phyloP scores from a whole-genome alignment of 2,888 invertebrate genomes.

The Xestia sexstrigata region DNA sequence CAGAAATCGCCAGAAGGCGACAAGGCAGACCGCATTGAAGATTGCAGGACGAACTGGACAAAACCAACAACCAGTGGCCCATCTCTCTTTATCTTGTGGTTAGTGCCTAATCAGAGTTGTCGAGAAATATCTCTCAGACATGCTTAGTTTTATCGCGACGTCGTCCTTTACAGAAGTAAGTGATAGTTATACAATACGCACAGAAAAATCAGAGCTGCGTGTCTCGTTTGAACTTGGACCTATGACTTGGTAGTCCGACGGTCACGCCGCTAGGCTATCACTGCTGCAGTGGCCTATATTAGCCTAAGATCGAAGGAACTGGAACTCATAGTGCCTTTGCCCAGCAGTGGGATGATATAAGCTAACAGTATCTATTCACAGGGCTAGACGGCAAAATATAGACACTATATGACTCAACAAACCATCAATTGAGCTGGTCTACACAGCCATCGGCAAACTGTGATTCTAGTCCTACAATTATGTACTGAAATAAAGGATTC shows the following conservation, averaged over 20 bases:
- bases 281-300: neutral
- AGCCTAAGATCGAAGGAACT: neutral
- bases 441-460: neutral
- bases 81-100: neutral
- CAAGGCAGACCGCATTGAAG: neutral
- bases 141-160: too few species aligned
- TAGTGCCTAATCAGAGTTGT: too few species aligned
- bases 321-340: neutral
- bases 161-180: too few species aligned
- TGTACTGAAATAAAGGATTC: neutral
- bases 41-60: neutral
- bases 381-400: neutral
- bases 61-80: neutral
- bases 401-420: neutral
- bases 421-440: slow-evolving; percentile 20
- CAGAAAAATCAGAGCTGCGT: neutral
- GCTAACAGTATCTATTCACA: neutral
- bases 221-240: neutral
- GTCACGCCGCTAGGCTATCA: neutral
- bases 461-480: neutral
- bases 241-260: neutral
- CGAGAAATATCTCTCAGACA: too few species aligned
- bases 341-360: neutral
- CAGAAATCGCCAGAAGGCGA: neutral
- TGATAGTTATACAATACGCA: too few species aligned